Evolutionary conservation across 2,113 vertebrate genomes (phyloP), one percentile per base, ranked within the genome.

Genomic region (Chloropsis cyanopogon): DNA sequence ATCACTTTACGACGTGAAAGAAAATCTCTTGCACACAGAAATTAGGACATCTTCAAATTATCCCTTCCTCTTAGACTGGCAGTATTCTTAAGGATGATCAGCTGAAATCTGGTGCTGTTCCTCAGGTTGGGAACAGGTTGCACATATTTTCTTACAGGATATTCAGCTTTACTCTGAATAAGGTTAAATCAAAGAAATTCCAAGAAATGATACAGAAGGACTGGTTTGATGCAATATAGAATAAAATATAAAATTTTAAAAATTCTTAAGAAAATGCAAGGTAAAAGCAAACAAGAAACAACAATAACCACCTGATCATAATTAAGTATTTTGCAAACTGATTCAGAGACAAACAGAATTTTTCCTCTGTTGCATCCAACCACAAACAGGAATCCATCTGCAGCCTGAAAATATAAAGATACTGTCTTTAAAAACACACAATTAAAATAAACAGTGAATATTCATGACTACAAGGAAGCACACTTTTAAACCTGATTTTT

Each of bases 341-440:
- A 98, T 96, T 99, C 98, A 10, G 99, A 99, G 94, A 99, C 98
- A 97, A 99, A 99, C 84, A 99, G 97, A 92, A 99, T 99, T 97
- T 98, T 99, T 88, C 99, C 99, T 95, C 98, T 98, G 97, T 99
- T 98, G 93, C 99, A 99, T 97, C 98, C 98, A 92, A 99, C 98
- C 82, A 99, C 98, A 97, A 99, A 99, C 15, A 99, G 98, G 97
- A 99, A 99, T 49, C 98, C 99, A 89, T 99, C 99, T 39, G 98
- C 98, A 93, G 98, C 98, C 99, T 99, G 96, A 77, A 97, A 92
- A 95, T 71, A 82, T 8, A 96, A 80, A 91, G 44, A 95, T 12
- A 83, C 3, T 22, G 14, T 42, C 49, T 89, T 93, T 76, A 89
- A 60, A 94, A 91, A 59, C 44, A 75, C 12, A 68, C 17, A 44